phyloP scores from a whole-genome alignment of 2,113 vertebrate species.

The Platysteira castanea region DNA sequence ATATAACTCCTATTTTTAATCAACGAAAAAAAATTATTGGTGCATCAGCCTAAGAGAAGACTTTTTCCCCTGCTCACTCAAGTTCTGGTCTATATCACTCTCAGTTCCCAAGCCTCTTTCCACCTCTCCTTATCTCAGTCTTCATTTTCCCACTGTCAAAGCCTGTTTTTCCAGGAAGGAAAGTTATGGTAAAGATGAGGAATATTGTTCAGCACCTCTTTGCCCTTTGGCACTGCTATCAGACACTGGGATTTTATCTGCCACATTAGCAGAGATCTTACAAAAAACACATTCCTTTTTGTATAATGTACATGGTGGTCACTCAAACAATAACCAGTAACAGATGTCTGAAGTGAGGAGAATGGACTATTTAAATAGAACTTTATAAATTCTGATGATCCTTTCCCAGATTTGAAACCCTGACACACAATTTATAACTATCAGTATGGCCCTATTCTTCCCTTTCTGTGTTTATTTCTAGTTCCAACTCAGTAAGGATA shows the following conservation, averaged over 20 bases:
- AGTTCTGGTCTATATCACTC: conserved; percentile 78
- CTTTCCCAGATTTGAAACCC: conserved; percentile 46
- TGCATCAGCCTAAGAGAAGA: conserved; percentile 12
- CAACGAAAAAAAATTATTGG: conserved; percentile 35
- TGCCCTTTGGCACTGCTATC: conserved; percentile 53
- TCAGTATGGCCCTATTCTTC: neutral
- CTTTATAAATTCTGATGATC: conserved; percentile 53
- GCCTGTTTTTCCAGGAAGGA: conserved; percentile 63
- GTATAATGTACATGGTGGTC: conserved; percentile 71
- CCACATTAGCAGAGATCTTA: conserved; percentile 32
- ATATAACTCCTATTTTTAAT: conserved; percentile 35
- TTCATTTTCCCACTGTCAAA: conserved; percentile 71
- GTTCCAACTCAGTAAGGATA: neutral
- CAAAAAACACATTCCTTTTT: conserved; percentile 56
- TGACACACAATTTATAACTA: conserved; percentile 60
- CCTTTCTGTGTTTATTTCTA: conserved; percentile 14
- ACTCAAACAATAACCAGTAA: conserved; percentile 82
- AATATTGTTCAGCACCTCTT: conserved; percentile 56
- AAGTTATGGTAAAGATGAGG: conserved; percentile 55
- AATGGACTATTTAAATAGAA: conserved; percentile 55
- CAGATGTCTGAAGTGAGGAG: conserved; percentile 74
- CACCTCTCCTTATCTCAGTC: conserved; percentile 77
- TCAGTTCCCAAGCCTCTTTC: conserved; percentile 79
- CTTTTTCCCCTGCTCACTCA: conserved; percentile 36
- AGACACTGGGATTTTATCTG: conserved; percentile 26